Base-by-base conservation (phyloP, 1,140 invertebrate species). In the Aphis gossypii region DNA sequence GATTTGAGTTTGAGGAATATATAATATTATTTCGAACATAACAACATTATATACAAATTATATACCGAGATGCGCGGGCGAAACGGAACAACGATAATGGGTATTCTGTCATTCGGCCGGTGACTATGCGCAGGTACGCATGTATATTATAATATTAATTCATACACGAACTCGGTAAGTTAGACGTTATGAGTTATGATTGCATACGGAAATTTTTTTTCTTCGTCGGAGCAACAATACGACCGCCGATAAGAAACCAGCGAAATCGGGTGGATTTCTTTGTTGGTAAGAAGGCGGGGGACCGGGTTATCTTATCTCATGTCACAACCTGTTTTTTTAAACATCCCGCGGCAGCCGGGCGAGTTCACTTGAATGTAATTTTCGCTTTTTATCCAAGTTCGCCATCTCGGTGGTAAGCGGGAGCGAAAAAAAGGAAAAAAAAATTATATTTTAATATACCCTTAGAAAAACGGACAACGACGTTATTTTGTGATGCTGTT, bases 311-410 rank as follows among this genome's bases (percentile, higher is more conserved):
- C 87, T 89, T 38, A 89, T 89, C 48, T 89, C 48, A n/a, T 8
- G 48, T 54, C 48, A 89, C 87, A 89, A 89, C 87, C 87, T 35
- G 48, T 89, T 54, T 89, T 88, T 54, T 88, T 88, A 23, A 20
- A 48, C 30, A 35, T 87, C 51, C 8, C 18, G 14, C 60, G 3
- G 30, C 1, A 38, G 48, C n/a, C 87, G 35, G 21, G 87, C 21
- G 51, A 89, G 48, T 89, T 88, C 3, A 54, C n/a, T 89, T 21
- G 7, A 54, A 54, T 54, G 48, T 54, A 54, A 89, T 89, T 54
- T 51, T 89, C 35, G 20, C 46, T 35, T 89, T 89, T 89, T 56
- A 54, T 56, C 48, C 21, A 35, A 54, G 41, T 5, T 56, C 38
- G 2, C 35, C n/a, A 89, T 38, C 48, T 25, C 8, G 0, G 41